Percentiles rank a stretch among this genome's conserved stretches.
Evolutionary conservation across 2,113 vertebrate species (phyloP).

Genomic region (Corynorhinus townsendii): DNA sequence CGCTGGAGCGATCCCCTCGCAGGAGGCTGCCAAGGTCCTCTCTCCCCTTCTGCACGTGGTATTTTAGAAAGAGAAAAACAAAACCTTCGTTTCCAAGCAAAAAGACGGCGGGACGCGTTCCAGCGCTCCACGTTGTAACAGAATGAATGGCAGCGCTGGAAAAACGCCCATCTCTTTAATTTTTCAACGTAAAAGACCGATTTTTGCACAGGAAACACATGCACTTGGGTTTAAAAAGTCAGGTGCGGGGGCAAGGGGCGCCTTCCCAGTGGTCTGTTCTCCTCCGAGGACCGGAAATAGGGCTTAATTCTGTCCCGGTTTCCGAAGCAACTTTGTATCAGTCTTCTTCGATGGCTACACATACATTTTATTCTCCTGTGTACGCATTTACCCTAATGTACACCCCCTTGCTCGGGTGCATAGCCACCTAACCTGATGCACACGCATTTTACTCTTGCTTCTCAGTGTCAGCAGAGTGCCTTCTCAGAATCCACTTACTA

Average conservation of each 20-base stretch:
- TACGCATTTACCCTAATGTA: too few relatives aligned
- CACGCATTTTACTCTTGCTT: neutral
- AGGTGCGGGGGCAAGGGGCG: neutral
- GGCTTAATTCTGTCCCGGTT: conserved; percentile 14
- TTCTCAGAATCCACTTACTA: conserved; percentile 5
- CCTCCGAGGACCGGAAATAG: neutral
- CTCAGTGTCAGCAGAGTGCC: neutral
- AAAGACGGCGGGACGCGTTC: too few relatives aligned
- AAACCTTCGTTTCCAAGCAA: too few relatives aligned
- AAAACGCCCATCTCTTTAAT: neutral
- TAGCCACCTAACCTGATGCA: neutral
- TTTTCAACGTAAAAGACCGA: neutral
- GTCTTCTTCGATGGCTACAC: neutral
- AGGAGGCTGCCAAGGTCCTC: neutral
- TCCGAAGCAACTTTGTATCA: conserved; percentile 23
- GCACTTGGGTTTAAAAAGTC: neutral
- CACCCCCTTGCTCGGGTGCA: too few relatives aligned
- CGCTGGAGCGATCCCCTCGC: neutral
- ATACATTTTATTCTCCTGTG: neutral
- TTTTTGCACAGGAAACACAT: neutral
- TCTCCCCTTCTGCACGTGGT: neutral
- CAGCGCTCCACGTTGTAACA: neutral
- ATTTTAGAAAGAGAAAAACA: too few relatives aligned
- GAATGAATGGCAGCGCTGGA: neutral
- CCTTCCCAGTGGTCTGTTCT: neutral